A percentile compares a stretch with the other conserved stretches of the same genome.
Evolutionary conservation across 2,797 vertebrate species (phyloP).

Genomic region (Lepilemur septentrionalis): DNA sequence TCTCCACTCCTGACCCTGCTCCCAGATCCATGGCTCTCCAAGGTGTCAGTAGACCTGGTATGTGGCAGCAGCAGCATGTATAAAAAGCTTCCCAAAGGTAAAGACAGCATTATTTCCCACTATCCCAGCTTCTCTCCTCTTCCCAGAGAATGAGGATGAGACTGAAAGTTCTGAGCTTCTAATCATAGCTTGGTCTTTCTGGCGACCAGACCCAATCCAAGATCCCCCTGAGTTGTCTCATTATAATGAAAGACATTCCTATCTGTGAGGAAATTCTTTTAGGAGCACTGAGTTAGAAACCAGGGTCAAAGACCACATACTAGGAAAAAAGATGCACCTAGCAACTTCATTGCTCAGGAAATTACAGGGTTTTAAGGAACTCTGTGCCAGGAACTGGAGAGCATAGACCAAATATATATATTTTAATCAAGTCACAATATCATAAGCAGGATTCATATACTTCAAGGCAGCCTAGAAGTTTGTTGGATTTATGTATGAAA

Average conservation of each 20-base stretch:
- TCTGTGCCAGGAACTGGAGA: neutral
- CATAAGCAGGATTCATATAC: neutral
- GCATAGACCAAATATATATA: neutral
- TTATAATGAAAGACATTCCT: neutral
- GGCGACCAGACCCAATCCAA: neutral
- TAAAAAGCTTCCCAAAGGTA: neutral
- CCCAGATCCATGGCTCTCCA: neutral
- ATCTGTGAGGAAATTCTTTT: neutral
- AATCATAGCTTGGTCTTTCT: neutral
- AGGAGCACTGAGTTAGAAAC: neutral
- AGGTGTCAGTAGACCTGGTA: neutral
- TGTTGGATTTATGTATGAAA: neutral
- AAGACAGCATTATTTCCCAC: neutral
- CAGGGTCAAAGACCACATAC: neutral
- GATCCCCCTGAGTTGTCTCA: neutral
- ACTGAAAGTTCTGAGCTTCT: neutral
- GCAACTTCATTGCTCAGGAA: neutral
- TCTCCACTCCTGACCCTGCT: neutral
- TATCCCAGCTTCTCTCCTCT: neutral
- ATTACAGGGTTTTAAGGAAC: neutral
- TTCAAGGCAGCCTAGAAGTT: neutral
- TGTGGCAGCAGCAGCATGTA: neutral
- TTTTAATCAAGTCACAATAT: neutral
- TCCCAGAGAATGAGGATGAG: neutral
- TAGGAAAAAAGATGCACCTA: neutral